A percentile compares a stretch with the other conserved stretches of the same genome.
Evolutionary conservation across 1,140 invertebrate species (phyloP).

Genomic region (Brachionus manjavacas): DNA sequence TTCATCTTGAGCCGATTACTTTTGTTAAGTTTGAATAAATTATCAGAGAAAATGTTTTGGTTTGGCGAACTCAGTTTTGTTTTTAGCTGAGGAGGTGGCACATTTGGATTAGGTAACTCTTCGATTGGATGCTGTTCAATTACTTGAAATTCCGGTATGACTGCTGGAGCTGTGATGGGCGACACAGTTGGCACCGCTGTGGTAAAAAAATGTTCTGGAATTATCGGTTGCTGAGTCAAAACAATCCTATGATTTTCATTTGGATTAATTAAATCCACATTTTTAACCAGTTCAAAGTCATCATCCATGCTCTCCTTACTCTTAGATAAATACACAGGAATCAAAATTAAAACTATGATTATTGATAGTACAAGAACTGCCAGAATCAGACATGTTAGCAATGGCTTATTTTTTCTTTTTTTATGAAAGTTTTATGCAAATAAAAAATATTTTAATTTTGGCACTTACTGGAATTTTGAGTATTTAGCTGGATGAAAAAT

Average conservation of each 20-base stretch:
- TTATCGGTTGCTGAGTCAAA: not conserved
- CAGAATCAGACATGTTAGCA: not conserved
- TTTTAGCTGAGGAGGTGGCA: not conserved
- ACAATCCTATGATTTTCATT: not conserved
- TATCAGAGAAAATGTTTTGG: not conserved
- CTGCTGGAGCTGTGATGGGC: not conserved
- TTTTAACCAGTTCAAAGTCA: not conserved
- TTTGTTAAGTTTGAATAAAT: not conserved
- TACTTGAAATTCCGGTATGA: not conserved
- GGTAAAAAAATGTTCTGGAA: not conserved
- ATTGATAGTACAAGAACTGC: not conserved
- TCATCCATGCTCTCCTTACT: not conserved
- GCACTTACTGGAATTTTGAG: not conserved
- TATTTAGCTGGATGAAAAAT: constrained; percentile 30
- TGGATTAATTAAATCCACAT: not conserved
- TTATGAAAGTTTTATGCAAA: too few species aligned
- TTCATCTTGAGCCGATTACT: not conserved
- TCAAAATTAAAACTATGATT: not conserved
- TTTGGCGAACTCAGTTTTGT: not conserved
- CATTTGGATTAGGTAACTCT: not conserved
- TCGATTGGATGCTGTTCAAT: not conserved
- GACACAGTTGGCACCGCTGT: not conserved
- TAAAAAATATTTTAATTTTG: not conserved
- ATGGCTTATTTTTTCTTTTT: constrained; percentile 10
- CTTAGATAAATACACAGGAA: constrained; percentile 11